A percentile compares a stretch with the other conserved stretches of the same genome.
Conservation (phyloP, 2,797 vertebrate genomes). For the Carcharodon carcharias region DNA sequence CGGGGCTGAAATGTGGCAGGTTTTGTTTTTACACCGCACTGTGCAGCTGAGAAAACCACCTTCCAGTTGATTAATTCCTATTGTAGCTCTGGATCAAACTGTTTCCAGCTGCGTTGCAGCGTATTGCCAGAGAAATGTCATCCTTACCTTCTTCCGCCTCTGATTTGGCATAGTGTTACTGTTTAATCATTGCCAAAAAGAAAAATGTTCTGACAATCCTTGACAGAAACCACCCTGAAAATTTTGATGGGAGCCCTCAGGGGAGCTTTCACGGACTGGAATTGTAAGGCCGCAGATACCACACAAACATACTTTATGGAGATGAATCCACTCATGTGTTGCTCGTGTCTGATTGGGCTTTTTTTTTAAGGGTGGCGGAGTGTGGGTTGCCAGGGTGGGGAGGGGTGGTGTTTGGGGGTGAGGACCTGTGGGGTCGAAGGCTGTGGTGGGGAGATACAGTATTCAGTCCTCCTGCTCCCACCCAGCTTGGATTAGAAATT, state of each 20-base stretch:
- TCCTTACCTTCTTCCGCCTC: neutral
- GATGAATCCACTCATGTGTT: neutral
- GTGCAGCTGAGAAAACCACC: neutral
- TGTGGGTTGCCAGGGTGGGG: neutral
- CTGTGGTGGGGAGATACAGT: too few species aligned
- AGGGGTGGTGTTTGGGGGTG: neutral
- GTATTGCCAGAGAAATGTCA: constrained; percentile 20
- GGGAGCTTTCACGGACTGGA: neutral
- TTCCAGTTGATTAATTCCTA: constrained; percentile 17
- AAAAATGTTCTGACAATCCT: neutral
- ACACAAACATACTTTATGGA: neutral
- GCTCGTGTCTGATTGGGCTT: neutral
- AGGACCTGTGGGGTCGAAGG: too few species aligned
- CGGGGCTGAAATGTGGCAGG: neutral
- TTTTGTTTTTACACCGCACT: neutral
- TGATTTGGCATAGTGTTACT: neutral
- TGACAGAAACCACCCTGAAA: constrained; percentile 13
- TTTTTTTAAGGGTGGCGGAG: neutral
- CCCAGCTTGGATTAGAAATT: neutral
- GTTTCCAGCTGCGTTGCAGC: neutral
- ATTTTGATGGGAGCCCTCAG: neutral
- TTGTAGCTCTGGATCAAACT: neutral
- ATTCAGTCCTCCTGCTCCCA: neutral
- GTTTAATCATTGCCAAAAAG: constrained; percentile 11
- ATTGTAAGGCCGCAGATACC: neutral